Conservation (phyloP, 2,797 vertebrate species). For the Rhinatrema bivittatum region DNA sequence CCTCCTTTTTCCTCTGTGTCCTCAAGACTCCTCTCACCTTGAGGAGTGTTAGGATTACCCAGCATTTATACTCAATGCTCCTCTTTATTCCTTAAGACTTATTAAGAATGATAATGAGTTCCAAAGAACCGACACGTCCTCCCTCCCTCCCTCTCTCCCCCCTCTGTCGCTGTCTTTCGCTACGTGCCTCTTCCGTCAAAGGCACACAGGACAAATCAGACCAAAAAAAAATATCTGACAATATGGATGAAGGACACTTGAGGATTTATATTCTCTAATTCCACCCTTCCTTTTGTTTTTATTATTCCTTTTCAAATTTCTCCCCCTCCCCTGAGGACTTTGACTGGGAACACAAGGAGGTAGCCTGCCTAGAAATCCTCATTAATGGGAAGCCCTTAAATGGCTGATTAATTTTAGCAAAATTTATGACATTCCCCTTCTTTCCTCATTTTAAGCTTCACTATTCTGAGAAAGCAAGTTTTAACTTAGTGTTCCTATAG, state of each 20-base stretch:
- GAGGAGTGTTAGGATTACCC: constrained; percentile 95
- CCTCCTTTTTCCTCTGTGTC: constrained; percentile 61
- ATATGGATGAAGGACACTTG: constrained; percentile 54
- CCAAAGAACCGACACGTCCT: constrained; percentile 80
- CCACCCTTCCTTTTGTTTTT: constrained; percentile 43
- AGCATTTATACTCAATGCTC: constrained; percentile 96
- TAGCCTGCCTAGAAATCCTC: constrained; percentile 86
- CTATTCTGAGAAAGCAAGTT: constrained; percentile 31
- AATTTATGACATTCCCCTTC: constrained; percentile 61
- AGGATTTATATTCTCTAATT: constrained; percentile 54
- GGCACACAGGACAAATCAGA: constrained; percentile 85
- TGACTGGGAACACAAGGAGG: constrained; percentile 58
- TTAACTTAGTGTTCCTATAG: constrained; percentile 39
- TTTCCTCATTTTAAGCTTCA: constrained; percentile 23
- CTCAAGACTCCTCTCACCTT: constrained; percentile 95
- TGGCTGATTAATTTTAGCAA: constrained; percentile 98
- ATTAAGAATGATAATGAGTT: constrained; percentile 99
- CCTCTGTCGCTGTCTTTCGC: constrained; percentile 56
- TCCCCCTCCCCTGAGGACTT: constrained; percentile 27
- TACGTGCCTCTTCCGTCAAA: constrained; percentile 70
- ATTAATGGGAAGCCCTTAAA: constrained; percentile 88
- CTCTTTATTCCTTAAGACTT: constrained; percentile 99
- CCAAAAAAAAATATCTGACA: constrained; percentile 66
- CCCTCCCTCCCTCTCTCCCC: constrained; percentile 61
- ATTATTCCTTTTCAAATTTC: constrained; percentile 49